A percentile compares a stretch with the other conserved stretches of the same genome.
These are phyloP conservation scores for Paracanthobrama guichenoti DNA, from an alignment of 2,113 vertebrate genomes.

Conservation along the genomic window DNA sequence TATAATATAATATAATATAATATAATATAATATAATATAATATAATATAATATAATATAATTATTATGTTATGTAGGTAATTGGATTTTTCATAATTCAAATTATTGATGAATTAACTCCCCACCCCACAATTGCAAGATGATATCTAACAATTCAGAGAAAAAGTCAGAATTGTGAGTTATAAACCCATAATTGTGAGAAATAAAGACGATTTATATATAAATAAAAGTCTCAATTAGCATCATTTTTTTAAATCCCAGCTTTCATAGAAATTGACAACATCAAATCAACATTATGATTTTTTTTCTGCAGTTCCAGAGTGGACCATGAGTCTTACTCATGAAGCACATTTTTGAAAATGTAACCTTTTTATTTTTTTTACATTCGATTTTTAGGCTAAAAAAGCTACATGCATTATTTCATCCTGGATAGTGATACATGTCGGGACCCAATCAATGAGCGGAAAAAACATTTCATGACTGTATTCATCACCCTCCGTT, in stretches of 20 bases:
- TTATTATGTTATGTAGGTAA: too few species aligned
- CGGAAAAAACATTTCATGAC: not conserved
- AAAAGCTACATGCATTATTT: not conserved
- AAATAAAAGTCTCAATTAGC: too few species aligned
- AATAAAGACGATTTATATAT: too few species aligned
- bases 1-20: too few species aligned
- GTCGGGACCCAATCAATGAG: conserved; percentile 3
- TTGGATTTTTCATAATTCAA: too few species aligned
- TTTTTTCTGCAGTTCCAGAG: too few species aligned
- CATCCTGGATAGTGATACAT: not conserved
- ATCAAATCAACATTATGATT: not conserved
- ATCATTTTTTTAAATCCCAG: too few species aligned
- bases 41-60: not conserved
- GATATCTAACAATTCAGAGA: too few species aligned
- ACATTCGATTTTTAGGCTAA: not conserved
- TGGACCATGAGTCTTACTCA: not conserved
- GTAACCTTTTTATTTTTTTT: not conserved
- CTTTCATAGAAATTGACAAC: not conserved
- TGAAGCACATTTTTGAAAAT: not conserved
- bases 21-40: not conserved
- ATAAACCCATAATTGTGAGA: too few species aligned
- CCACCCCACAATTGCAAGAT: too few species aligned
- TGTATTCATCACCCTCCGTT: not conserved
- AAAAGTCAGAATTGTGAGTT: too few species aligned
- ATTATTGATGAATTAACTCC: too few species aligned